Evolutionary conservation across 1,140 invertebrate genomes (phyloP).

Genomic region (Megalonaias nervosa): DNA sequence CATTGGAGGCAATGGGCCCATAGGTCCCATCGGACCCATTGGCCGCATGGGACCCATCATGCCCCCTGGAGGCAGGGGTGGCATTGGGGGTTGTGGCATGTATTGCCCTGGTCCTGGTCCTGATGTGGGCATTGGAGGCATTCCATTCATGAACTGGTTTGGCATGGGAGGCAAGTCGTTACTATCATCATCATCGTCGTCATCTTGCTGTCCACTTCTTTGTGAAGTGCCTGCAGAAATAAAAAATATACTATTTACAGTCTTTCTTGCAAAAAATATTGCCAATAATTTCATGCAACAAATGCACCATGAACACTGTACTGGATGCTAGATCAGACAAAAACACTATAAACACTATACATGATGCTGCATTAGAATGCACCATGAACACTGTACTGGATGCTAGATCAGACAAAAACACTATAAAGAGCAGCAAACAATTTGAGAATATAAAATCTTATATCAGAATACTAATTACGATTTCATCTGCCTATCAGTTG

Average conservation of each 20-base stretch:
- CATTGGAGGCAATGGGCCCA: slow-evolving; percentile 56
- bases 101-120: slow-evolving; percentile 8
- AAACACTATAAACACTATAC: too few relatives aligned
- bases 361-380: too few relatives aligned
- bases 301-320: too few relatives aligned
- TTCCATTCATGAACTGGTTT: slow-evolving; percentile 15
- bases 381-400: too few relatives aligned
- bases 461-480: too few relatives aligned
- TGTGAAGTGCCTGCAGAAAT: slow-evolving; percentile 15
- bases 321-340: too few relatives aligned
- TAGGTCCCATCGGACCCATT: slow-evolving; percentile 48
- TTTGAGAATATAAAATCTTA: too few relatives aligned
- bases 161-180: slow-evolving; percentile 10
- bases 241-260: background rate
- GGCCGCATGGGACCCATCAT: slow-evolving; percentile 62
- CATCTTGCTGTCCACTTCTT: slow-evolving; percentile 55
- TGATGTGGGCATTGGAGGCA: slow-evolving; percentile 6
- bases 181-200: slow-evolving; percentile 41
- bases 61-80: slow-evolving; percentile 43
- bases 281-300: too few relatives aligned
- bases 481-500: too few relatives aligned
- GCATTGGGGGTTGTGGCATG: slow-evolving; percentile 42
- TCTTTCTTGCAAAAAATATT: too few relatives aligned
- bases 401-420: too few relatives aligned
- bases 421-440: too few relatives aligned